phyloP scores from a whole-genome alignment of 2,797 vertebrate species.

The Pseudochirops corinnae region DNA sequence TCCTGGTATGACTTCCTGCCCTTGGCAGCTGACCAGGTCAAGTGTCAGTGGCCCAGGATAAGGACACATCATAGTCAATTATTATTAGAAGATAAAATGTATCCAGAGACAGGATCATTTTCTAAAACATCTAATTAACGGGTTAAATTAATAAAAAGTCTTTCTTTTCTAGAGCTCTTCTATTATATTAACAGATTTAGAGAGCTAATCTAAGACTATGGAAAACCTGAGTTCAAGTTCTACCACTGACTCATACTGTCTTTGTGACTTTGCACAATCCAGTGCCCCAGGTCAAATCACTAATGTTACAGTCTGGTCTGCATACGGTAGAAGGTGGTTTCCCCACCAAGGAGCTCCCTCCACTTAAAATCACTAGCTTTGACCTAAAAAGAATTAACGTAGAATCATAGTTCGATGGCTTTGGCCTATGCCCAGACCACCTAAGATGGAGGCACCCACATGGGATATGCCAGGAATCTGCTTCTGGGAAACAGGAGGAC shows the following conservation, averaged over 20 bases:
- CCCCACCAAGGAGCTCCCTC: neutral
- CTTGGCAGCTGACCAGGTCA: neutral
- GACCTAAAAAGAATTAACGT: neutral
- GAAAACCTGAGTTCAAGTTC: neutral
- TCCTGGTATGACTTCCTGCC: neutral
- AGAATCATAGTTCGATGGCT: neutral
- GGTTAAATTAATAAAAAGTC: neutral
- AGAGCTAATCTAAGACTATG: neutral
- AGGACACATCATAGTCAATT: neutral
- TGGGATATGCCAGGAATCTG: neutral
- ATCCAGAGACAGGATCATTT: neutral
- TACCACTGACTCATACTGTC: neutral
- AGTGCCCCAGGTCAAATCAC: neutral
- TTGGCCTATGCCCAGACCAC: neutral
- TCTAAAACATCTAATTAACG: neutral
- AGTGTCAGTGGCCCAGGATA: neutral
- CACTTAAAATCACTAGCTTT: neutral
- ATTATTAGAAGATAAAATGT: neutral
- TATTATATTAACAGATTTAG: neutral
- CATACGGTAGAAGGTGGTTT: neutral
- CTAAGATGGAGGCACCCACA: neutral
- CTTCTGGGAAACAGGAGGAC: neutral
- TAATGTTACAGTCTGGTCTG: neutral
- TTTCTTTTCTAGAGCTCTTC: neutral
- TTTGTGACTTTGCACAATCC: neutral